Base-by-base conservation (phyloP, 2,113 vertebrate genomes). In the Paradoxurus hermaphroditus region DNA sequence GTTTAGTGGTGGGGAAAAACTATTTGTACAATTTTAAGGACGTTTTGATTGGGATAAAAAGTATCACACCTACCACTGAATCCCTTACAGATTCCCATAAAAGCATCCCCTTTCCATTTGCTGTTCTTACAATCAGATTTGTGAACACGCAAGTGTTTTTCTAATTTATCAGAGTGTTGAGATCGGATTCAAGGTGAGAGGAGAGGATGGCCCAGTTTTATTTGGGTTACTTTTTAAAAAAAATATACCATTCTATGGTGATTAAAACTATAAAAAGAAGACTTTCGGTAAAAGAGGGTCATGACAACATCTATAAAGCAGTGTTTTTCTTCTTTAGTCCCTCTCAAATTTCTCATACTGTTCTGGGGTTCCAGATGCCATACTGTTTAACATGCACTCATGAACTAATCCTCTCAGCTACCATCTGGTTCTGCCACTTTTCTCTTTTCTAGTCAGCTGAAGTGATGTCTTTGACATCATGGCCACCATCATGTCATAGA, bases 231-330 rank as follows among this genome's bases (percentile, higher is more conserved):
- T 62, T 53, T 77, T 41, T 70, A 15, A 18, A 78, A 77, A 12
- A 85, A 91, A 41, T 29, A 81, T 19, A 44, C 12, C 27, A n/a
- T 91, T 85, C n/a, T 49, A 63, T 68, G 63, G 23, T 13, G 4
- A 68, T 81, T 79, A 88, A 91, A 93, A 75, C 77, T 73, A 83
- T 72, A 67, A 65, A 90, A 90, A 95, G 79, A 93, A 77, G 34
- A 44, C 41, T 93, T 81, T 34, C 41, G 59, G 16, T 89, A 94
- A 92, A 85, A 90, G 65, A 90, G 39, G 23, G 81, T 59, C 77
- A 95, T 56, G 68, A 79, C 29, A n/a, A 53, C 16, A 59, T 41
- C 53, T 44, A 59, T 46, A 53, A 75, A 73, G 67, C 59, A 70
- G 8, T 59, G 39, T 72, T 86, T 85, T 44, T 95, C 51, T 86